A percentile compares a stretch with the other conserved stretches of the same genome.
Evolutionary conservation across 2,888 invertebrate species (phyloP).

Genomic region (Lochmaea capreae): DNA sequence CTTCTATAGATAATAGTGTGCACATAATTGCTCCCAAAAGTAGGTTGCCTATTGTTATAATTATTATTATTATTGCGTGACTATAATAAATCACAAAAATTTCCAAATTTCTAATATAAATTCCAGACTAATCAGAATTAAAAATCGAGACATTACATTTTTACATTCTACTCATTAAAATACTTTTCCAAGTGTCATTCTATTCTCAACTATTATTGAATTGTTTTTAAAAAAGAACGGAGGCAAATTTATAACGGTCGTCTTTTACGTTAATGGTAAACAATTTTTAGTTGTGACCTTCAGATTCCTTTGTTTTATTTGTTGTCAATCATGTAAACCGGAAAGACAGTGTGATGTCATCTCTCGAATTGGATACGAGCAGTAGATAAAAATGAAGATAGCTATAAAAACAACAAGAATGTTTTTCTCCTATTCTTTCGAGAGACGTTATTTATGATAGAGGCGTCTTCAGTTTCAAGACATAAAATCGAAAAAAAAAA

Average conservation of each 20-base stretch:
- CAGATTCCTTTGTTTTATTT: neutral
- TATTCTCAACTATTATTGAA: neutral
- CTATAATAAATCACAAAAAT: neutral
- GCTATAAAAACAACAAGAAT: neutral
- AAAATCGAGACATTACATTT: neutral
- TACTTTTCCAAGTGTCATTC: neutral
- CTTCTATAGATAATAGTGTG: neutral
- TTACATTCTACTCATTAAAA: slow-evolving; percentile 2
- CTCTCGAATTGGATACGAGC: neutral
- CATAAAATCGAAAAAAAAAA: too few relatives aligned
- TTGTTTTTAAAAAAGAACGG: neutral
- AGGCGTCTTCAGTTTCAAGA: too few relatives aligned
- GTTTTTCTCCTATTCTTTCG: neutral
- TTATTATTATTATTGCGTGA: neutral
- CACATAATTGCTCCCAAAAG: neutral
- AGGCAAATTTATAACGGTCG: neutral
- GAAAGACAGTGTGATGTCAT: neutral
- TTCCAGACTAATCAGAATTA: neutral
- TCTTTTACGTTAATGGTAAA: neutral
- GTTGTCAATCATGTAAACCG: neutral
- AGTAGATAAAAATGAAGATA: neutral
- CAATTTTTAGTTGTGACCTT: neutral
- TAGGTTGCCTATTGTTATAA: neutral
- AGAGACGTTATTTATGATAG: neutral
- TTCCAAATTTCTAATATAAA: neutral